Evolutionary conservation across 2,888 invertebrate species (phyloP), one percentile per base, ranked within the genome.

Genomic region (Dyspetes luteomarginatus): DNA sequence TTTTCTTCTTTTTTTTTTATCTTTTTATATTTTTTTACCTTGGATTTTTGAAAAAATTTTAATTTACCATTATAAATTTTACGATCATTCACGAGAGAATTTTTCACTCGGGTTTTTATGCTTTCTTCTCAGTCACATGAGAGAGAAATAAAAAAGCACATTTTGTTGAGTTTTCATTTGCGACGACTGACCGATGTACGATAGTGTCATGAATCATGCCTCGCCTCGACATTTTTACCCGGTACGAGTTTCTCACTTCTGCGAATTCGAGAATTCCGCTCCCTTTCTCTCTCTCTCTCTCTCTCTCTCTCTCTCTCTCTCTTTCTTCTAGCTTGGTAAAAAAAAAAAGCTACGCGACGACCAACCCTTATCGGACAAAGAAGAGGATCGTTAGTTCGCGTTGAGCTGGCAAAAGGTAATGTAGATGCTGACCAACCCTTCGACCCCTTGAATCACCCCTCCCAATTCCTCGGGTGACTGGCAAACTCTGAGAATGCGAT

Each of bases 131-230:
- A 7, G 15, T n/a, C 7, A 50, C n/a, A 19, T 50, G 7, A 3
- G 7, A 19, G 15, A 50, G 15, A 50, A 50, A 19, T 12, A 50
- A 50, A 50, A 50, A 19, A 50, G 7, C 7, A 50, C 15, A 50
- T 50, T n/a, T 26, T 26, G 3, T 22, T 4, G 5, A 24, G 4
- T 55, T n/a, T 55, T 55, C 0, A 3, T 12, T 26, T 26, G 30
- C 71, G 69, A 43, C 58, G 26, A 76, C 45, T 69, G 72, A 76
- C n/a, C n/a, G n/a, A n/a, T n/a, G n/a, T n/a, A n/a, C n/a, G 81
- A 81, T 84, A 79, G 78, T 80, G 73, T 48, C 82, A 77, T 89
- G 89, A 89, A 88, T 89, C 89, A 89, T 82, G 72, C 85, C 85
- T 83, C 84, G 83, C 83, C 84, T 73, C 67, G 50, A 80, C 67